These are phyloP conservation scores for Donacobius atricapilla DNA, from an alignment of 2,113 vertebrate species.

Conservation along the genomic window DNA sequence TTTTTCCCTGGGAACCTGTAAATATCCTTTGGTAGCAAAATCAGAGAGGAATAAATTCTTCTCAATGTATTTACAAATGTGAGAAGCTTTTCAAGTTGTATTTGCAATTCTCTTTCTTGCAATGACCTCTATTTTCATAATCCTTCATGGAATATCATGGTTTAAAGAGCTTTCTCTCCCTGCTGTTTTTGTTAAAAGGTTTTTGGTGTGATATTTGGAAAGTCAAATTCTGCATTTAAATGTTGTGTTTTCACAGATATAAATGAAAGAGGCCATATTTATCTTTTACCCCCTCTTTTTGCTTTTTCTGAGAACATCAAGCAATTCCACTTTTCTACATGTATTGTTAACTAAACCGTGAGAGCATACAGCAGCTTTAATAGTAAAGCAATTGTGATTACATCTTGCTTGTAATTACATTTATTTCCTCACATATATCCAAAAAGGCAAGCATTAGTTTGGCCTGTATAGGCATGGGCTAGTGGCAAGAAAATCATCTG, in stretches of 20 bases:
- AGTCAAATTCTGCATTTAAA: constrained; percentile 83
- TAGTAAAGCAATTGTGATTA: constrained; percentile 69
- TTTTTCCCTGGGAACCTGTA: constrained; percentile 65
- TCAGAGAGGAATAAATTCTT: constrained; percentile 73
- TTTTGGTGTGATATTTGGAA: constrained; percentile 75
- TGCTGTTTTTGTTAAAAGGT: constrained; percentile 83
- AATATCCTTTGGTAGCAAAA: constrained; percentile 70
- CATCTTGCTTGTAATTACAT: constrained; percentile 75
- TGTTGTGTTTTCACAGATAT: constrained; percentile 75
- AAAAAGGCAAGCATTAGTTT: constrained; percentile 64
- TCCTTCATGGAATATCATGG: constrained; percentile 80
- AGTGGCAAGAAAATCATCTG: constrained; percentile 55
- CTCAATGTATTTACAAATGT: constrained; percentile 76
- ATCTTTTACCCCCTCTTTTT: not conserved
- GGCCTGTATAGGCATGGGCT: constrained; percentile 45
- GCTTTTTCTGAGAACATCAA: constrained; percentile 26
- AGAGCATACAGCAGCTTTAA: constrained; percentile 59
- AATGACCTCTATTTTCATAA: constrained; percentile 85
- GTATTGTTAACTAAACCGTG: constrained; percentile 62
- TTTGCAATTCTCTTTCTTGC: constrained; percentile 74
- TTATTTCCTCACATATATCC: constrained; percentile 74
- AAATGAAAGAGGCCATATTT: constrained; percentile 67
- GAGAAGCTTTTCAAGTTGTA: constrained; percentile 76
- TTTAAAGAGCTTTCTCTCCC: constrained; percentile 79
- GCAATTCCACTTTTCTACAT: constrained; percentile 35